phyloP scores from a whole-genome alignment of 2,797 vertebrate genomes.

The Chanos chanos region DNA sequence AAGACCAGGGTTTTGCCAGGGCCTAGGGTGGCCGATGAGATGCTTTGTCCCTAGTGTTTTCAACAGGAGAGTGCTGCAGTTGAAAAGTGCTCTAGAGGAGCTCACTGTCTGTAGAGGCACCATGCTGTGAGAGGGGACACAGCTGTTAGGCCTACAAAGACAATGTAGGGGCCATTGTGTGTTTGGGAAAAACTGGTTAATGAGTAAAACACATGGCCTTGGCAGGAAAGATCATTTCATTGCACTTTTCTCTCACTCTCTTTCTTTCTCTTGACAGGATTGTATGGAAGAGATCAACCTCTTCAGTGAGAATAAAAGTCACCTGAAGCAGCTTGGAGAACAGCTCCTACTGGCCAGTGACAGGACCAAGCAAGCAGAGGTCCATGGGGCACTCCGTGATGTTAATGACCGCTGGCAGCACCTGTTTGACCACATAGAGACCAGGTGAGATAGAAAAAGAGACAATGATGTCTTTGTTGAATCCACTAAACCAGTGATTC shows the following conservation, averaged over 20 bases:
- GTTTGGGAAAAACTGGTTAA: conserved; percentile 24
- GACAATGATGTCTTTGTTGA: background rate
- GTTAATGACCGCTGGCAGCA: conserved; percentile 88
- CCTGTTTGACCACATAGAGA: conserved; percentile 85
- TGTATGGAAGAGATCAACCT: conserved; percentile 95
- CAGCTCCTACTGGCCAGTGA: conserved; percentile 83
- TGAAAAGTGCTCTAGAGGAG: conserved; percentile 1
- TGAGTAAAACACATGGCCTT: conserved; percentile 8
- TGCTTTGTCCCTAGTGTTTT: background rate
- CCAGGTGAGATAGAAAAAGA: conserved; percentile 74
- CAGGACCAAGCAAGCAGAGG: conserved; percentile 74
- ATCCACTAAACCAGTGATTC: background rate
- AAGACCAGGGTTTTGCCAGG: background rate
- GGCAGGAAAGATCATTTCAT: background rate
- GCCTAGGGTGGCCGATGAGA: background rate
- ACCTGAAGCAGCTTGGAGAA: conserved; percentile 87
- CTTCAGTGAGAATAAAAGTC: conserved; percentile 88
- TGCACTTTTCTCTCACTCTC: conserved; percentile 7
- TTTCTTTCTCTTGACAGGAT: conserved; percentile 69
- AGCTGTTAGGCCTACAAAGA: conserved; percentile 26
- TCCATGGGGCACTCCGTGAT: conserved; percentile 81
- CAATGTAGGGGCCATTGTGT: conserved; percentile 14
- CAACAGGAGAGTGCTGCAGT: background rate
- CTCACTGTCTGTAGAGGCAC: background rate
- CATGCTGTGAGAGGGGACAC: conserved; percentile 14